A percentile compares a stretch with the other conserved stretches of the same genome.
Evolutionary conservation across 1,140 invertebrate genomes (phyloP).

Genomic region (Hyposmocoma kahamanoa): DNA sequence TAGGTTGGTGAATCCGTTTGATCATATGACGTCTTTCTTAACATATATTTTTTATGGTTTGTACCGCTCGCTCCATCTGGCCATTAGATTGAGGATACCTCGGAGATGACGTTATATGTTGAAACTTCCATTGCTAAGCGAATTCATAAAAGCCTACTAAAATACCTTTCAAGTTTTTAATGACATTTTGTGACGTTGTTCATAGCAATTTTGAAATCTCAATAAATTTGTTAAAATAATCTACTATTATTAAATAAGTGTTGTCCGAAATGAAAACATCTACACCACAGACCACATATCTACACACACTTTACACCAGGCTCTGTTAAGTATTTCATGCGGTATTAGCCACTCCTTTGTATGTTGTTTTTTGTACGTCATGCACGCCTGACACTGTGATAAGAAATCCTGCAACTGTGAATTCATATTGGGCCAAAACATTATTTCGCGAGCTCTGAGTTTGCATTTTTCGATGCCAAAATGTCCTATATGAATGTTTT

Average conservation of each 20-base stretch:
- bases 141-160: background rate
- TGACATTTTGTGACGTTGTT: background rate
- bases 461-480: background rate
- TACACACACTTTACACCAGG: background rate
- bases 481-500: background rate
- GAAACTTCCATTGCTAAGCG: background rate
- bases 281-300: too few relatives aligned
- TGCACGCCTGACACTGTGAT: background rate
- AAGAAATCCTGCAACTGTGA: background rate
- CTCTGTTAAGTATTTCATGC: background rate
- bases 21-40: background rate
- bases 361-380: background rate
- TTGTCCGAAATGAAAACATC: background rate
- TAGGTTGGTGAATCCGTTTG: constrained; percentile 11
- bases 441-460: background rate
- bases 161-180: background rate
- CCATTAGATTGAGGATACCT: background rate
- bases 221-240: constrained; percentile 2
- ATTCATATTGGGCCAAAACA: constrained; percentile 3
- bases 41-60: constrained; percentile 4
- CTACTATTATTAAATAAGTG: background rate
- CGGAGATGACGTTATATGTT: background rate
- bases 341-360: background rate
- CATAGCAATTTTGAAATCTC: background rate
- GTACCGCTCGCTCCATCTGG: background rate